Percentiles rank a stretch among this genome's conserved stretches.
These are phyloP conservation scores for Prochilodus magdalenae DNA, from an alignment of 2,113 vertebrate genomes.

Conservation along the genomic window DNA sequence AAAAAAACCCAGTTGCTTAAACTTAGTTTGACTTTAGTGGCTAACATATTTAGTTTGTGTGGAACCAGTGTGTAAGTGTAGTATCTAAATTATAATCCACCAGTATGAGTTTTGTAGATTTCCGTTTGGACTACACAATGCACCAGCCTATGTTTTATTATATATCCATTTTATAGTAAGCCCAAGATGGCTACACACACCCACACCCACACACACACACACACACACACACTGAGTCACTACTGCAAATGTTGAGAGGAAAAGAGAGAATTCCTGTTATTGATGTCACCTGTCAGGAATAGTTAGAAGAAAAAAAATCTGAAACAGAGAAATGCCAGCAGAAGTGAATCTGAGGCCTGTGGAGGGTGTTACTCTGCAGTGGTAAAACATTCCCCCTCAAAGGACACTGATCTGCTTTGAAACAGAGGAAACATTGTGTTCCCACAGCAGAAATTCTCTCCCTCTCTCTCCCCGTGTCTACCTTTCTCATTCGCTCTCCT, in stretches of 20 bases:
- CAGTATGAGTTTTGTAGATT: too few relatives aligned
- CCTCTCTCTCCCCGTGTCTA: background rate
- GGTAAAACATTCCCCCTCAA: slow-evolving; percentile 4
- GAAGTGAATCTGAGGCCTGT: slow-evolving; percentile 15
- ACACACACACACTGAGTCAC: background rate
- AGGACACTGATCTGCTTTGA: slow-evolving; percentile 6
- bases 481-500: slow-evolving; percentile 1
- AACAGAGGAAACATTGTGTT: slow-evolving; percentile 35
- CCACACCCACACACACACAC: too few relatives aligned
- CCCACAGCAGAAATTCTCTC: background rate
- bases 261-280: slow-evolving; percentile 13
- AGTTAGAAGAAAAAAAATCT: slow-evolving; percentile 11
- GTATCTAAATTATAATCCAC: too few relatives aligned
- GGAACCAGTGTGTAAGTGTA: too few relatives aligned
- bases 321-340: slow-evolving; percentile 7
- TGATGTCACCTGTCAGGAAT: slow-evolving; percentile 28
- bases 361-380: background rate
- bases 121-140: too few relatives aligned
- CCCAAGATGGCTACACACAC: background rate
- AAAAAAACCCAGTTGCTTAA: too few relatives aligned
- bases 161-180: too few relatives aligned
- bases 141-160: too few relatives aligned
- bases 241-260: background rate
- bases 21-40: too few relatives aligned
- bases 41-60: too few relatives aligned